phyloP scores from a whole-genome alignment of 23 tunicate species.

The Corella eumyota region DNA sequence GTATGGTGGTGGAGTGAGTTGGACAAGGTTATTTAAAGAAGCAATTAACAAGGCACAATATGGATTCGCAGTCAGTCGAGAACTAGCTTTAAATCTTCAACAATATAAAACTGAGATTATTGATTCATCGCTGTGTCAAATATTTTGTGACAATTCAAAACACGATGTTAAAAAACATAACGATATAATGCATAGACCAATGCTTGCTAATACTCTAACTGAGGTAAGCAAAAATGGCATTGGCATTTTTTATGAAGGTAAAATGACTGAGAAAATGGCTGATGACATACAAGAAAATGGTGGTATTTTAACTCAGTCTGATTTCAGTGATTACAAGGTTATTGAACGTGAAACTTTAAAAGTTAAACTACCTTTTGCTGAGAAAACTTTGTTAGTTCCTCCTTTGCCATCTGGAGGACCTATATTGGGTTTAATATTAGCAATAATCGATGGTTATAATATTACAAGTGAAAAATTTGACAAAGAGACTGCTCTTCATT shows the following conservation, averaged over 20 bases:
- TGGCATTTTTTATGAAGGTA: conserved; percentile 32
- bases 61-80: conserved; percentile 28
- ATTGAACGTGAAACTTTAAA: conserved; percentile 19
- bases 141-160: conserved; percentile 30
- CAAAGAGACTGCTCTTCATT: conserved; percentile 22
- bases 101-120: conserved; percentile 16
- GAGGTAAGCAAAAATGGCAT: conserved; percentile 28
- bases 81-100: conserved; percentile 18
- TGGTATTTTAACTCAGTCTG: conserved; percentile 22
- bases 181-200: conserved; percentile 31
- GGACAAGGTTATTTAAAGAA: conserved; percentile 45
- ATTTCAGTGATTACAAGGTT: conserved; percentile 32
- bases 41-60: conserved; percentile 43
- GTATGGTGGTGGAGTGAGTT: conserved; percentile 68
- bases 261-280: conserved; percentile 21
- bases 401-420: conserved; percentile 87
- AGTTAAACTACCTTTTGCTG: conserved; percentile 26
- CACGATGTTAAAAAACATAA: conserved; percentile 27
- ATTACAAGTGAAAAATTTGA: conserved; percentile 12
- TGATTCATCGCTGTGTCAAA: conserved; percentile 15
- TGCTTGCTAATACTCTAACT: conserved; percentile 45
- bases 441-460: conserved; percentile 46
- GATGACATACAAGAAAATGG: conserved; percentile 25
- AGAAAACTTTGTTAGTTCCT: conserved; percentile 29
- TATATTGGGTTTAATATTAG: conserved; percentile 40